phyloP scores from a whole-genome alignment of 2,888 invertebrate genomes.

The Mamestra brassicae region DNA sequence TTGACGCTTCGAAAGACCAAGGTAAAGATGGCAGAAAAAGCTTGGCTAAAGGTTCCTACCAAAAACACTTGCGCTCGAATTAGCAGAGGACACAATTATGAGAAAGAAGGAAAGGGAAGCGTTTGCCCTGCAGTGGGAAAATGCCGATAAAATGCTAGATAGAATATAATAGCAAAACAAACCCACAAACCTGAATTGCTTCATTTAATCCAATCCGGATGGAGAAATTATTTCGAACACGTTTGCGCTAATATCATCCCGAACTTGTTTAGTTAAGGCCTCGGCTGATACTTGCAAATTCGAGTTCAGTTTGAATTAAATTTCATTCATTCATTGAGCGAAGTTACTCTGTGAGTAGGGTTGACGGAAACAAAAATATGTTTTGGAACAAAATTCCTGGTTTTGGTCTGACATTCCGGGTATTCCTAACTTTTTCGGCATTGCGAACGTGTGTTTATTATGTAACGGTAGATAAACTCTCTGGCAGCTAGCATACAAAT shows the following conservation, averaged over 20 bases:
- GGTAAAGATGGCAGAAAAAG: background rate
- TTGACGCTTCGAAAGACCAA: too few relatives aligned
- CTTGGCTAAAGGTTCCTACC: background rate
- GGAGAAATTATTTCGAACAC: conserved; percentile 55
- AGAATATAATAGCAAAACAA: conserved; percentile 3
- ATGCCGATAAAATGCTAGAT: background rate
- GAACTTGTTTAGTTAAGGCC: conserved; percentile 40
- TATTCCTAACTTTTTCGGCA: conserved; percentile 3
- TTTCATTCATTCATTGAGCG: conserved; percentile 55
- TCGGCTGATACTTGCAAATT: conserved; percentile 42
- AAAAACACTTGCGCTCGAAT: background rate
- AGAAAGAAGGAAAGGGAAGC: background rate
- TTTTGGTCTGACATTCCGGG: background rate
- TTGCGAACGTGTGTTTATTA: background rate
- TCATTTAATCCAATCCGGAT: conserved; percentile 42
- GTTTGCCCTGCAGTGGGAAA: too few relatives aligned
- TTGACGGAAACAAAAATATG: conserved; percentile 34
- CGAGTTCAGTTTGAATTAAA: conserved; percentile 52
- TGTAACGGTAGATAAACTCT: background rate
- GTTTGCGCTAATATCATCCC: conserved; percentile 42
- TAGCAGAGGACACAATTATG: background rate
- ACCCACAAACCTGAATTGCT: conserved; percentile 33
- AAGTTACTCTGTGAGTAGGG: conserved; percentile 42
- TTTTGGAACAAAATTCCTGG: conserved; percentile 13
- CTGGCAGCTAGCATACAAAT: too few relatives aligned